Evolutionary conservation across 2,113 vertebrate species (phyloP), one percentile per base, ranked within the genome.

Genomic region (Struthidea cinerea): DNA sequence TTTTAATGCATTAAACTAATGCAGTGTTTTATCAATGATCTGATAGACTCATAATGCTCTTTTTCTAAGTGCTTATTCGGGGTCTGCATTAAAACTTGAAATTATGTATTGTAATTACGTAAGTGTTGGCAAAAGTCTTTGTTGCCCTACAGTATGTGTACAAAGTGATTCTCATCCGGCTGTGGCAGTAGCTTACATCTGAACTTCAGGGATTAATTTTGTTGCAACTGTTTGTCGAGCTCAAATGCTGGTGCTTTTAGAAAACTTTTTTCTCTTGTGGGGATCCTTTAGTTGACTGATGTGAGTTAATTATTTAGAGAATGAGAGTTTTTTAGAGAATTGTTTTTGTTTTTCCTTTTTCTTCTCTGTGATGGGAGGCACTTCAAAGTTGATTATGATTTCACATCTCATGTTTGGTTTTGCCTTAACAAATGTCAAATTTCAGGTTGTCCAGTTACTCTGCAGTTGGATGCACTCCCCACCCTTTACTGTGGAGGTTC

Each of bases 21-120:
- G 94, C 94, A 94, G 87, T 92, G 97, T 96, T 97, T 97, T 96
- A 96, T 96, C 96, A 94, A 88, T 97, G 95, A 97, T 96, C 97
- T 95, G 96, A 97, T 97, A 93, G 94, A 95, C 92, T 80, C 92
- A 96, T 96, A 97, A 95, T 94, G 85, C 91, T 67, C 75, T 90
- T 94, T 96, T 96, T 95, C 83, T 89, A 87, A 96, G 90, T 81
- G 64, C 89, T 94, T 95, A 87, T 89, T 97, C 4, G 82, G 64
- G 55, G 65, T 93, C 92, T 88, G 80, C 90, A 93, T 96, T 97
- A 95, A 90, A 94, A 97, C 89, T 94, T 90, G 92, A 96, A 97
- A 96, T 97, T 95, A 96, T 96, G 89, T 93, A 95, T 91, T 96
- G 84, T 94, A 97, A 94, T 96, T 95, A 97, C 53, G 30, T 88